Conservation (phyloP, 2,888 invertebrate species). For the Pogonocherus hispidulus region DNA sequence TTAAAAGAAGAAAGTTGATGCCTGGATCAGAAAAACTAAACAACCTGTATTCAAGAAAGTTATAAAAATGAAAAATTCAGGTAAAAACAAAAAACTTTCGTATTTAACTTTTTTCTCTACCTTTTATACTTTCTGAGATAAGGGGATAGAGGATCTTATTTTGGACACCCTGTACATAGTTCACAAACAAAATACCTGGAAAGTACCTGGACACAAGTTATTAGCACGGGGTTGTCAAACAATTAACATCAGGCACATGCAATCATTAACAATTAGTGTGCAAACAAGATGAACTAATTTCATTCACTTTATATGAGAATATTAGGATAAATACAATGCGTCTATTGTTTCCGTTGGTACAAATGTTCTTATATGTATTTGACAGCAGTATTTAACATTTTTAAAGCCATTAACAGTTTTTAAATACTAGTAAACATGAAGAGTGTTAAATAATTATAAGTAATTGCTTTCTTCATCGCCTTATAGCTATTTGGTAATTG, state of each 20-base stretch:
- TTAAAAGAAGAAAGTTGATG: too few species aligned
- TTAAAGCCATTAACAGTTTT: slow-evolving; percentile 14
- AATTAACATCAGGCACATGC: slow-evolving; percentile 7
- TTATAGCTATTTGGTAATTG: too few species aligned
- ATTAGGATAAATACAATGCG: slow-evolving; percentile 13
- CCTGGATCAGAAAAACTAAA: too few species aligned
- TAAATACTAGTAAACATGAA: slow-evolving; percentile 13
- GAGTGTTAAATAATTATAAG: slow-evolving; percentile 14
- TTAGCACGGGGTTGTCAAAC: slow-evolving; percentile 26
- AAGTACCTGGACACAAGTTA: slow-evolving; percentile 14
- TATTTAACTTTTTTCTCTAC: too few species aligned
- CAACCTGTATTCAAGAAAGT: too few species aligned
- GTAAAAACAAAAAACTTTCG: too few species aligned
- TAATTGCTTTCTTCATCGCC: background rate
- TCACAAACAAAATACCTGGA: background rate
- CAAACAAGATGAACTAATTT: slow-evolving; percentile 15
- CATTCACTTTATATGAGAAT: slow-evolving; percentile 11
- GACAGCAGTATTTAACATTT: slow-evolving; percentile 18
- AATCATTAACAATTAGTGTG: slow-evolving; percentile 27
- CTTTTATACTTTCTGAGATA: too few species aligned
- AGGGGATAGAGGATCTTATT: too few species aligned
- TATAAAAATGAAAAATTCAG: too few species aligned
- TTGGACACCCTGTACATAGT: too few species aligned
- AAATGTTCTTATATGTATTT: slow-evolving; percentile 14
- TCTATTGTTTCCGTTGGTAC: slow-evolving; percentile 9